A percentile compares a stretch with the other conserved stretches of the same genome.
Conservation (phyloP, 2,113 vertebrate genomes). For the Callopanchax toddi region DNA sequence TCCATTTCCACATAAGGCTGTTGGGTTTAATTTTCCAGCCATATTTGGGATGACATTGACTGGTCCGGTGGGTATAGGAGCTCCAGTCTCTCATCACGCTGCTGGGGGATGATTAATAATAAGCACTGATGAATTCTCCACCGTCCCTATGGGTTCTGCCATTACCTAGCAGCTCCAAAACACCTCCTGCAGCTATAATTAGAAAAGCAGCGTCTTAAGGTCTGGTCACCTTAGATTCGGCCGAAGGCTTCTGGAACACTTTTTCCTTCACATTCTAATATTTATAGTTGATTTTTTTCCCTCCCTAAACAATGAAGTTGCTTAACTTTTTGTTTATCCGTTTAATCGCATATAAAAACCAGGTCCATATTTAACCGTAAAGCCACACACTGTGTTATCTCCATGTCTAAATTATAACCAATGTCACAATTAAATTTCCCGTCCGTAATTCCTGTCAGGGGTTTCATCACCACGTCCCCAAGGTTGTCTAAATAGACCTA, state of each 20-base stretch:
- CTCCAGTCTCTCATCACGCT: slow-evolving; percentile 74
- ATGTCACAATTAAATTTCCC: slow-evolving; percentile 88
- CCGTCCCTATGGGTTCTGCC: slow-evolving; percentile 74
- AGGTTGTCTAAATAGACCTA: slow-evolving; percentile 79
- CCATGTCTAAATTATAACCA: slow-evolving; percentile 83
- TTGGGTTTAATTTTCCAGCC: slow-evolving; percentile 74
- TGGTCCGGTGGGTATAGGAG: slow-evolving; percentile 75
- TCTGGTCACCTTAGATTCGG: slow-evolving; percentile 60
- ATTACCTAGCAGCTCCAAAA: slow-evolving; percentile 74
- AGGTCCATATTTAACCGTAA: slow-evolving; percentile 67
- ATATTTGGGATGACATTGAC: slow-evolving; percentile 80
- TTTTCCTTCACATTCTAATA: slow-evolving; percentile 34
- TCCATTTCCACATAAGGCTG: slow-evolving; percentile 67
- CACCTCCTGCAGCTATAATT: slow-evolving; percentile 81
- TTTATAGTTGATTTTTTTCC: slow-evolving; percentile 14
- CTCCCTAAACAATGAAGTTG: not conserved
- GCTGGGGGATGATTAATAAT: slow-evolving; percentile 80
- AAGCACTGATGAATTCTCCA: slow-evolving; percentile 81
- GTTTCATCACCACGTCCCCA: slow-evolving; percentile 70
- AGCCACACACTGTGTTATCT: slow-evolving; percentile 80
- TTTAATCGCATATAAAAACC: not conserved
- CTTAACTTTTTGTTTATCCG: not conserved
- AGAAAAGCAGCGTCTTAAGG: slow-evolving; percentile 75
- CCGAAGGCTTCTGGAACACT: slow-evolving; percentile 52
- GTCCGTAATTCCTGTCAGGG: slow-evolving; percentile 85